Base-by-base conservation (phyloP, 1,140 invertebrate species). In the Drosophila cardini region DNA sequence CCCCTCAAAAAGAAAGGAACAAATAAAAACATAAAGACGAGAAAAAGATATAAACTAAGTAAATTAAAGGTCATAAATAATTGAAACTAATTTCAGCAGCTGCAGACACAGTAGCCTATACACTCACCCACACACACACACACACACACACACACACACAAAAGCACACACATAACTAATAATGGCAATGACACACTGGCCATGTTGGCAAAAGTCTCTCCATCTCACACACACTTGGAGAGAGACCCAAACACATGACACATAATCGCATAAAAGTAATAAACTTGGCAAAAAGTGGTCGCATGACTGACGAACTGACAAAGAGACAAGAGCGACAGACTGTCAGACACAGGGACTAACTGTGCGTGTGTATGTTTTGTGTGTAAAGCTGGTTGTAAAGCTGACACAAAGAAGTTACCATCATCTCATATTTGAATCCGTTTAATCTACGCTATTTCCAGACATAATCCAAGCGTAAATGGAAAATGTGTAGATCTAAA, bases 211-310 rank as follows among this genome's bases (percentile, higher is more conserved):
- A 34, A 11, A 34, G 50, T 53, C 50, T 38, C 36, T 2, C 30
- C 50, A n/a, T 34, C 32, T 13, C 50, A 43, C 42, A 68, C 32
- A 15, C 6, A 60, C 21, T 52, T 8, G 30, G 8, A 30, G 21
- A 56, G 16, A 26, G 50, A 38, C 26, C 68, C 58, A 46, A 72
- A 69, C 75, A 82, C 78, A 61, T 67, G 79, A 79, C 83, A 87
- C 79, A 86, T 86, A 87, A 86, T 86, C 83, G 78, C 84, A 87
- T 87, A 83, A 87, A 87, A 83, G 79, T 89, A 87, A 87, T 87
- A 85, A 86, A 87, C 79, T 89, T 76, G 64, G 71, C 75, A 85
- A 81, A 85, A 86, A 86, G 71, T 64, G 78, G 67, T 78, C 60
- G 74, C 62, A 62, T 65, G 74, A 74, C 81, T 74, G 77, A 84